Base-by-base conservation (phyloP, 2,888 invertebrate genomes). In the Blastobasis lacticolella region DNA sequence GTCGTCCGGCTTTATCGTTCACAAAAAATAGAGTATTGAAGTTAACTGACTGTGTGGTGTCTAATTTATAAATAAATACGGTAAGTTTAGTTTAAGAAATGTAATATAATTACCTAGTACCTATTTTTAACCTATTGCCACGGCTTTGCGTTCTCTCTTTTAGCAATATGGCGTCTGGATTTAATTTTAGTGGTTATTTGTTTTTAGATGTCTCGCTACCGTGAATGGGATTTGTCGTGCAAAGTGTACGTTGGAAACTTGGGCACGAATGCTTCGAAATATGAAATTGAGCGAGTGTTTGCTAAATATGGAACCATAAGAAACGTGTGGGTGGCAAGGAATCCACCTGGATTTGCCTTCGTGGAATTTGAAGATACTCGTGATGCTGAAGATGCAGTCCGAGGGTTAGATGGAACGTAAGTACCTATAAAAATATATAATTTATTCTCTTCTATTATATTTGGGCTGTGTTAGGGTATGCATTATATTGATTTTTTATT, bases 231-330 rank as follows among this genome's bases (percentile, higher is more conserved):
- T 74, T 86, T 95, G 38, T 93, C 94, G 37, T 96, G 96, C 84
- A 97, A 97, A 83, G 96, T 97, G 0, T 97, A 97, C 75, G 95
- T 97, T 37, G 97, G 97, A 23, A 97, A 97, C 74, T 89, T 97
- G 58, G 96, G 96, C 6, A 95, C 94, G 63, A 96, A 95, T 70
- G 96, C 96, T 5, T 95, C 96, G 9, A 95, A 96, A 80, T 94
- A 95, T 73, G 96, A 96, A 81, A 91, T 95, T 54, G 97, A 97
- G 78, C 94, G 94, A 68, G 92, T 94, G 7, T 97, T 97, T 78
- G 90, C 92, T 53, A 95, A 95, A 80, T 97, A 95, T 78, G 97
- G 97, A 6, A 94, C 94, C 45, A 90, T 97, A 58, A 90, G 95
- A 64, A 97, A 96, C 81, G 96, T 97, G 48, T 97, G 97, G 97